A percentile compares a stretch with the other conserved stretches of the same genome.
phyloP scores from a whole-genome alignment of 2,888 invertebrate genomes.

The Disparrhopalites patrizii region DNA sequence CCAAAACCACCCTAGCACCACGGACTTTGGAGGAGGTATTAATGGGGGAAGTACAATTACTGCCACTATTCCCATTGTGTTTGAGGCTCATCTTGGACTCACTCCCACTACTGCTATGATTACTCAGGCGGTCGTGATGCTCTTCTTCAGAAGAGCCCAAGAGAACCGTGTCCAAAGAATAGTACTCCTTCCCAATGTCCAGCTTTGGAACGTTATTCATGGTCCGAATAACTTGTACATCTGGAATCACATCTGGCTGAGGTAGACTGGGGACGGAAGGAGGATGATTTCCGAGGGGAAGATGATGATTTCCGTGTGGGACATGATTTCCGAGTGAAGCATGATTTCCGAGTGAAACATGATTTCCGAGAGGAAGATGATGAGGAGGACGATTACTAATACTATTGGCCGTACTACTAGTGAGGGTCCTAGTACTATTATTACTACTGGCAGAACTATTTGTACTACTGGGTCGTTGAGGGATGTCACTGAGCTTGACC shows the following conservation, averaged over 20 bases:
- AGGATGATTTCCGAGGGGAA: not conserved
- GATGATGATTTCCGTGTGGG: not conserved
- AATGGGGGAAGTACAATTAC: too few species aligned
- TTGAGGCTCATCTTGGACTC: slow-evolving; percentile 28
- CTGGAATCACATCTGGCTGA: slow-evolving; percentile 48
- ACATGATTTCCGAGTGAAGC: too few species aligned
- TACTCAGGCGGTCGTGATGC: slow-evolving; percentile 19
- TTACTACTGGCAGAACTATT: slow-evolving; percentile 38
- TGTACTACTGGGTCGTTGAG: slow-evolving; percentile 36
- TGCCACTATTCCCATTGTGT: too few species aligned
- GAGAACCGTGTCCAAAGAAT: slow-evolving; percentile 47
- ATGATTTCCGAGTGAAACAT: too few species aligned
- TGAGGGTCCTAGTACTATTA: slow-evolving; percentile 43
- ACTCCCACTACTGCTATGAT: slow-evolving; percentile 24
- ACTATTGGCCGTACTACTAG: slow-evolving; percentile 27
- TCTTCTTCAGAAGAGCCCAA: slow-evolving; percentile 46
- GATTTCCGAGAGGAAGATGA: not conserved
- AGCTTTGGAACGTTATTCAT: slow-evolving; percentile 36
- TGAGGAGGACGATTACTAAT: not conserved
- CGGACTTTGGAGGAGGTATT: slow-evolving; percentile 38
- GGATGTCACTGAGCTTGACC: slow-evolving; percentile 29
- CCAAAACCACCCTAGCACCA: slow-evolving; percentile 47
- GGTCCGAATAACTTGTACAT: slow-evolving; percentile 45
- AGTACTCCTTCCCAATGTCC: slow-evolving; percentile 44
- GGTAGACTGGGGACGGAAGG: slow-evolving; percentile 28